phyloP scores from a whole-genome alignment of 2,113 vertebrate genomes.

The Heterochromis multidens region DNA sequence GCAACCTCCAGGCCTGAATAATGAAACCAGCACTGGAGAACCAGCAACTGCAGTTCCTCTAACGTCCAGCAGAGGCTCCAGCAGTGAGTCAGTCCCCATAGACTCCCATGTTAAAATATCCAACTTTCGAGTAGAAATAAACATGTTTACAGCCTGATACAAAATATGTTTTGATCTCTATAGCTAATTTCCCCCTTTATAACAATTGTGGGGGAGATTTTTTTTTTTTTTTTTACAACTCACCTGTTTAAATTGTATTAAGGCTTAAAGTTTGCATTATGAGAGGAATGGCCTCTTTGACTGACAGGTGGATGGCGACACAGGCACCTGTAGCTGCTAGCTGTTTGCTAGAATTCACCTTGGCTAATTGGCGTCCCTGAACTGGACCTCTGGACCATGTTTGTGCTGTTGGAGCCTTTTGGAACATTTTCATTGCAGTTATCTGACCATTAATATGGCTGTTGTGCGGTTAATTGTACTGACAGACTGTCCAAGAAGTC shows the following conservation, averaged over 20 bases:
- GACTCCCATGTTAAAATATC: background rate
- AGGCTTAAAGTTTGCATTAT: background rate
- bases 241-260: too few relatives aligned
- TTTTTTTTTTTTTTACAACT: too few relatives aligned
- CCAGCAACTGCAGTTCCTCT: background rate
- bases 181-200: background rate
- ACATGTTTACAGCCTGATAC: background rate
- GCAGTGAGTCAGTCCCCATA: background rate
- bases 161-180: background rate
- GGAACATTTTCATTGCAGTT: background rate
- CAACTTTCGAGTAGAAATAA: background rate
- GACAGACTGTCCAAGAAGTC: background rate
- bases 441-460: background rate
- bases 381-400: background rate
- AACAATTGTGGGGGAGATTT: too few relatives aligned
- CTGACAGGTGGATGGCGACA: background rate
- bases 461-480: background rate
- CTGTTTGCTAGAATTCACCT: background rate
- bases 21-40: background rate
- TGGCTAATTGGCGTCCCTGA: too few relatives aligned
- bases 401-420: background rate
- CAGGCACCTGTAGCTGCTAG: background rate
- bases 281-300: background rate
- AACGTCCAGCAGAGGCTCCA: background rate
- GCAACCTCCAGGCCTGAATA: background rate